Percentiles rank a stretch among this genome's conserved stretches.
phyloP scores from a whole-genome alignment of 2,113 vertebrate species.

The Camelus bactrianus region DNA sequence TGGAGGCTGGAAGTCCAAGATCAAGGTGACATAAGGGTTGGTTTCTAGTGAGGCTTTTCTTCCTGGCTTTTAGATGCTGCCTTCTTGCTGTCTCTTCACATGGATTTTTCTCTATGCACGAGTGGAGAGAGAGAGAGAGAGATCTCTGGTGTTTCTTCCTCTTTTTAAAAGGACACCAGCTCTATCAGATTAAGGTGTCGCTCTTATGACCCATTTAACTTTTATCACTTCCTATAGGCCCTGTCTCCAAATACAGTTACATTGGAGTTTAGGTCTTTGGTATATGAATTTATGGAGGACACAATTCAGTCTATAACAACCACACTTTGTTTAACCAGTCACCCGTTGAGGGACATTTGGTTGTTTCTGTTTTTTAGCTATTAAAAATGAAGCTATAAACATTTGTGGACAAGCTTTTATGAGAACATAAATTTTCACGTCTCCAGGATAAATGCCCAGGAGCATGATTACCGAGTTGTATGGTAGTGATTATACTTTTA shows the following conservation, averaged over 20 bases:
- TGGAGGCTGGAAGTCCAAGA: neutral
- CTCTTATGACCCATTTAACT: neutral
- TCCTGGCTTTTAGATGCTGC: neutral
- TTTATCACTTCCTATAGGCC: neutral
- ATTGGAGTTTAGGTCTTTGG: neutral
- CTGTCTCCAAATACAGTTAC: neutral
- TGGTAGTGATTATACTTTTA: conserved; percentile 32
- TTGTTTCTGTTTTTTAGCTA: conserved; percentile 14
- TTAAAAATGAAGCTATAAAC: conserved; percentile 34
- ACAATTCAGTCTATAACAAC: neutral
- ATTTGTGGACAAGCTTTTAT: conserved; percentile 55
- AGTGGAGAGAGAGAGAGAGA: neutral
- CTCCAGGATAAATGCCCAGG: conserved; percentile 44
- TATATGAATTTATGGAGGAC: neutral
- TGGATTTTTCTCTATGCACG: neutral
- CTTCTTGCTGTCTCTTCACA: neutral
- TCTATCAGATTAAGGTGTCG: neutral
- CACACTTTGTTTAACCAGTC: conserved; percentile 25
- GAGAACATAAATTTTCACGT: conserved; percentile 55
- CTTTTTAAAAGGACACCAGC: neutral
- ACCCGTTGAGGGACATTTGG: neutral
- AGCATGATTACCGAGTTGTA: conserved; percentile 25
- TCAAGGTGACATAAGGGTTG: neutral
- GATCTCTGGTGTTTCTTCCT: neutral
- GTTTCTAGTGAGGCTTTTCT: neutral